Evolutionary conservation across 2,113 vertebrate species (phyloP).

Genomic region (Ciconia boyciana): DNA sequence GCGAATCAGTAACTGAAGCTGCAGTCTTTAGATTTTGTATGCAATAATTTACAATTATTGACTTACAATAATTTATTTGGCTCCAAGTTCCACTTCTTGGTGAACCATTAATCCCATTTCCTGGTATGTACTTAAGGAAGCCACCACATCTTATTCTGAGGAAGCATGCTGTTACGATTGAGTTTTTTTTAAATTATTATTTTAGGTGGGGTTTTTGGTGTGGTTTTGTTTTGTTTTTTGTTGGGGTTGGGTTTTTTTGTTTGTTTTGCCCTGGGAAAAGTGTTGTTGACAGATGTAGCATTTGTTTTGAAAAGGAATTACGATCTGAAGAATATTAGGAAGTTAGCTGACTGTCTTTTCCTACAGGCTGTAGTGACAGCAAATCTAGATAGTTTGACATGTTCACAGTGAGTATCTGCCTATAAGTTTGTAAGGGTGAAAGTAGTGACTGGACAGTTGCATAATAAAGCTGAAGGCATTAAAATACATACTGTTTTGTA

Average conservation of each 20-base stretch:
- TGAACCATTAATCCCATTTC: not conserved
- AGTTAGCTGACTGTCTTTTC: not conserved
- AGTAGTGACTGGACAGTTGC: not conserved
- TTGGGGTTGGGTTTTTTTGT: not conserved
- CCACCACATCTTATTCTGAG: not conserved
- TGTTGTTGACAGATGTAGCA: not conserved
- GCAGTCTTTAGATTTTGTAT: not conserved
- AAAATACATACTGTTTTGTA: not conserved
- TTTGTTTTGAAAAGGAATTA: not conserved
- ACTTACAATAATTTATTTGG: not conserved
- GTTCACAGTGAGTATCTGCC: not conserved
- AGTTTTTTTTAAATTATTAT: not conserved
- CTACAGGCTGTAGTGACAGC: not conserved
- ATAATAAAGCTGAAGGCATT: not conserved
- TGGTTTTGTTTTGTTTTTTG: not conserved
- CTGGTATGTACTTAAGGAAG: not conserved
- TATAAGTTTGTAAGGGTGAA: not conserved
- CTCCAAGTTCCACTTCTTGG: not conserved
- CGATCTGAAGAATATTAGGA: not conserved
- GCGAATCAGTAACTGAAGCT: not conserved
- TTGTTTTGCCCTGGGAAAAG: not conserved
- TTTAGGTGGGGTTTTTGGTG: not conserved
- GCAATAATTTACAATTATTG: not conserved
- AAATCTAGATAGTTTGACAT: not conserved
- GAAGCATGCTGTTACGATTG: rapidly evolving